A percentile compares a stretch with the other conserved stretches of the same genome.
Evolutionary conservation across 1,140 invertebrate species (phyloP).

Genomic region (Drosophila subobscura): DNA sequence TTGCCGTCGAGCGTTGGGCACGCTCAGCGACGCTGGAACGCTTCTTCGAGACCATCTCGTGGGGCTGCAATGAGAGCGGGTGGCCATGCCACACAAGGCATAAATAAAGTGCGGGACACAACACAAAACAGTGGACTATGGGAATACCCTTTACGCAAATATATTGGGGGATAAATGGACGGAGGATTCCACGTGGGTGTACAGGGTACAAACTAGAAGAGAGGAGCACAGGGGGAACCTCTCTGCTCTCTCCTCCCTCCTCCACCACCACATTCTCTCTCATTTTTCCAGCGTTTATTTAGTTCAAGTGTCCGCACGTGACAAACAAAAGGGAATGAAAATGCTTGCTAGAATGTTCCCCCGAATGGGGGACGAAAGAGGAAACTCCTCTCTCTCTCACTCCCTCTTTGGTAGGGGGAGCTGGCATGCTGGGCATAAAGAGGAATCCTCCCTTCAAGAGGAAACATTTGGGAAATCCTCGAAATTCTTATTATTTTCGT

Average conservation of each 20-base stretch:
- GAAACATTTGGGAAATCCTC: no score
- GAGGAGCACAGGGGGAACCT: not conserved
- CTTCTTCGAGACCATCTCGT: slow-evolving; percentile 77
- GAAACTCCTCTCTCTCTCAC: not conserved
- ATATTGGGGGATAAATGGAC: no score
- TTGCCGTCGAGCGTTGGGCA: slow-evolving; percentile 59
- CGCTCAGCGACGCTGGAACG: slow-evolving; percentile 71
- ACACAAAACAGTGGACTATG: not conserved
- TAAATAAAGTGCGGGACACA: slow-evolving; percentile 1
- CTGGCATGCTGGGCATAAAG: no score
- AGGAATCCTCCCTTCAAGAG: no score
- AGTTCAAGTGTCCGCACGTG: slow-evolving; percentile 69
- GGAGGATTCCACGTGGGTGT: no score
- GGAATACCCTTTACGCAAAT: no score
- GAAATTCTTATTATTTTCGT: no score
- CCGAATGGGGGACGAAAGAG: not conserved
- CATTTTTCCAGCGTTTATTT: slow-evolving; percentile 26
- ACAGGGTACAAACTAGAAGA: no score
- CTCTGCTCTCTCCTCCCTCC: no score
- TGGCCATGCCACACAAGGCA: slow-evolving; percentile 20
- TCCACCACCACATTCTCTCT: slow-evolving; percentile 14
- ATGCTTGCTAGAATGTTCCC: not conserved
- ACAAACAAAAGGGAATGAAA: slow-evolving; percentile 59
- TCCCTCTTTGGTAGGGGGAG: not conserved
- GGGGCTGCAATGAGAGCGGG: slow-evolving; percentile 25